Evolutionary conservation across 2,797 vertebrate genomes (phyloP), one percentile per base, ranked within the genome.

Genomic region (Zonotrichia albicollis): DNA sequence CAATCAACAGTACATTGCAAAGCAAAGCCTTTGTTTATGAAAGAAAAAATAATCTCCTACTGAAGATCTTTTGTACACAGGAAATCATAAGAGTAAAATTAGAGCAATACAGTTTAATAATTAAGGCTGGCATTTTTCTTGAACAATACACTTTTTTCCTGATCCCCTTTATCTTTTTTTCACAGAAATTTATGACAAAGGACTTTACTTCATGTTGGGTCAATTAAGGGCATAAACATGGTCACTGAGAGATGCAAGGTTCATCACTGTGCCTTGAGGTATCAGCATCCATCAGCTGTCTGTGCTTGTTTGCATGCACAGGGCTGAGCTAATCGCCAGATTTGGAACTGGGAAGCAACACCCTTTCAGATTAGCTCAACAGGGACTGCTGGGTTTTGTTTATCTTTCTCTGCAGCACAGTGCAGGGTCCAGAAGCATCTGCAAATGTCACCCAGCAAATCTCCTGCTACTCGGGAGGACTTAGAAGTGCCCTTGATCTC

Each of bases 391-490:
- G 79, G 6, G 4, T 65, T 87, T 89, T 73, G 32, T 91, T 79
- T 91, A 65, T 74, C 30, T 91, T 92, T 61, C 70, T 81, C 76
- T 84, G 85, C 76, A 81, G 70, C 70, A 42, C 2, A 78, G 8
- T 42, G 36, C 11, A 0, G 48, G 36, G 62, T 73, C 73, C 26
- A 27, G 58, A 92, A 85, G 51, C 29, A 11, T 74, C 62, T 91
- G 85, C 90, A 94, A 94, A 88, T 75, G 60, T 88, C 73, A 78
- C 73, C 70, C 62, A 85, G 87, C 38, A 94, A 93, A 93, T 61
- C 84, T 91, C 65, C 53, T 78, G 76, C 55, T 73, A 86, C 32
- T 22, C 1, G 0, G 51, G 51, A 94, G 43, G 83, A 88, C 60
- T 76, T 27, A 68, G 40, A 93, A 80, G 38, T 86, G 87, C 25